Conservation (phyloP, 2,113 vertebrate species). For the Anarhynchus alexandrinus region DNA sequence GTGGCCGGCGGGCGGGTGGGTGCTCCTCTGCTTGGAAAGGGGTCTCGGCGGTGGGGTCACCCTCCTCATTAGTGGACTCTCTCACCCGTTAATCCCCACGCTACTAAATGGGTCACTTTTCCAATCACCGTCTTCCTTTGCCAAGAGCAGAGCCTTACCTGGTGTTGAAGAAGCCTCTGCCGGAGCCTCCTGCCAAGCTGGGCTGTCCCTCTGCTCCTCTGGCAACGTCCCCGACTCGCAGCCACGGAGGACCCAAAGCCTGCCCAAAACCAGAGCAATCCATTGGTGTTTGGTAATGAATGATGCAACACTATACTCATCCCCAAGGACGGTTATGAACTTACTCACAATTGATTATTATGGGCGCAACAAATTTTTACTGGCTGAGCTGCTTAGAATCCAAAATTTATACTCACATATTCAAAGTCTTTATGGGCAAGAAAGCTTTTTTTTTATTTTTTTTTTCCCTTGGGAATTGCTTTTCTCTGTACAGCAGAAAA, state of each 20-base stretch:
- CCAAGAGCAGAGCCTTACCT: not conserved
- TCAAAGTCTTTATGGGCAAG: not conserved
- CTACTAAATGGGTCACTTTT: accelerated
- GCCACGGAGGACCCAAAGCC: too few relatives aligned
- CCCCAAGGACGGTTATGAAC: not conserved
- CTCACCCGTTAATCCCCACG: not conserved
- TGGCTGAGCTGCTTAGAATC: not conserved
- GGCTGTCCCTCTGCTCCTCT: not conserved
- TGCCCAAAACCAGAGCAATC: not conserved
- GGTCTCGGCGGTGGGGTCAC: too few relatives aligned
- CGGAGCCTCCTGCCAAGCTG: not conserved
- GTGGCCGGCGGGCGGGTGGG: too few relatives aligned
- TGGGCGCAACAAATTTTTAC: not conserved
- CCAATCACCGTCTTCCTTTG: too few relatives aligned
- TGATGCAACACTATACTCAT: accelerated
- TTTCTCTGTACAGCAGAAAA: not conserved
- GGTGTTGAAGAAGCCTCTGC: not conserved
- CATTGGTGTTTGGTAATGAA: too few relatives aligned
- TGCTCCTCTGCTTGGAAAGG: too few relatives aligned
- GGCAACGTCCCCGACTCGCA: accelerated
- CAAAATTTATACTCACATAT: not conserved
- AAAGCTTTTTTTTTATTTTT: not conserved
- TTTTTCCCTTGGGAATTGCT: not conserved
- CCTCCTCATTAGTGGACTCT: accelerated
- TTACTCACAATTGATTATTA: not conserved